These are phyloP conservation scores for Tortrix viridana DNA, from an alignment of 2,888 invertebrate species.

Conservation along the genomic window DNA sequence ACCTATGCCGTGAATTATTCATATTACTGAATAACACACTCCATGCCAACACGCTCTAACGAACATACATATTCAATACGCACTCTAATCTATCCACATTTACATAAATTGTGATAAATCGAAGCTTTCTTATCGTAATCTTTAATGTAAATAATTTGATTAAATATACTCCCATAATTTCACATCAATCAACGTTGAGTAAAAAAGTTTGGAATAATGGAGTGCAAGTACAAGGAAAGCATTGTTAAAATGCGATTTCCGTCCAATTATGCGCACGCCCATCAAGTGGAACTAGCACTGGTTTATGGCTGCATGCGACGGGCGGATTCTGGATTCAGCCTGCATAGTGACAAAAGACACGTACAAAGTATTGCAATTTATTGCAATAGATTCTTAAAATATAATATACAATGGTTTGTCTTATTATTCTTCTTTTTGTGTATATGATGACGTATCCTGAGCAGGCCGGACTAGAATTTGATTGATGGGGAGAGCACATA, in stretches of 20 bases:
- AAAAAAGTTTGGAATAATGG: conserved; percentile 27
- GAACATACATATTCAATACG: conserved; percentile 28
- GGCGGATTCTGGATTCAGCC: conserved; percentile 12
- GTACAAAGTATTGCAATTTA: no score
- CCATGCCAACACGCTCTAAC: conserved; percentile 15
- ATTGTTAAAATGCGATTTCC: conserved; percentile 55
- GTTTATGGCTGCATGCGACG: conserved; percentile 34
- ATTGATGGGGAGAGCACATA: no score
- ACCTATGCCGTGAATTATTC: conserved; percentile 12
- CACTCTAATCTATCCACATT: conserved; percentile 27
- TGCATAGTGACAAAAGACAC: not conserved
- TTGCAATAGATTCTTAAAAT: no score
- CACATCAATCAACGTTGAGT: conserved; percentile 29
- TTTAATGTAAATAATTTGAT: conserved; percentile 22
- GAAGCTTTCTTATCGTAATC: conserved; percentile 11
- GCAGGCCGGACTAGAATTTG: no score
- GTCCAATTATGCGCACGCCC: conserved; percentile 52
- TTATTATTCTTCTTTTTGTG: no score
- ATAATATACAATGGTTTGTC: no score
- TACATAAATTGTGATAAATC: conserved; percentile 20
- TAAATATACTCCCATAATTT: conserved; percentile 8
- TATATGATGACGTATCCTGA: no score
- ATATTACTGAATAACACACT: conserved; percentile 13
- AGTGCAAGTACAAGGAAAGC: conserved; percentile 26
- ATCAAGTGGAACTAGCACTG: conserved; percentile 44